Conservation (phyloP, 2,113 vertebrate genomes). For the Dicaeum eximium region DNA sequence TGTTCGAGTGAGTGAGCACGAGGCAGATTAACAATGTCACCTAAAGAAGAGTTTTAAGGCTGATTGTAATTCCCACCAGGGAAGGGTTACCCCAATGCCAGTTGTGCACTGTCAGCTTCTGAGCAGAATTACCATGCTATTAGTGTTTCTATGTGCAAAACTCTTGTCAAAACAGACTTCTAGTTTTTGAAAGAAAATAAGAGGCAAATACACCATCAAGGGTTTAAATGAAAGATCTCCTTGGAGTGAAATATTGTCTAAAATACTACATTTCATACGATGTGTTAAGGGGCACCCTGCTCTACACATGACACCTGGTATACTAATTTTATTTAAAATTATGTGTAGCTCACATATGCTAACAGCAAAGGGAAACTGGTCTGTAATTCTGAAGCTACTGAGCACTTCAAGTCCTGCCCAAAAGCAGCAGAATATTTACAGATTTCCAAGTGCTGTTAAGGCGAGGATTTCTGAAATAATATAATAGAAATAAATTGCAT, state of each 20-base stretch:
- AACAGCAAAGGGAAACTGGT: background rate
- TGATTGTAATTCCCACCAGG: background rate
- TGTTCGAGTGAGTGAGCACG: background rate
- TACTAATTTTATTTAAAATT: background rate
- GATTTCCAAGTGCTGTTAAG: background rate
- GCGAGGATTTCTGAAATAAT: background rate
- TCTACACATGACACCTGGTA: background rate
- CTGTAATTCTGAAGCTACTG: background rate
- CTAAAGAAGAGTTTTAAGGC: background rate
- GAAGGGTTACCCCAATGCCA: background rate
- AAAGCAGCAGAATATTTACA: background rate
- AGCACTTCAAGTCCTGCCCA: background rate
- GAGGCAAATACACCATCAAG: background rate
- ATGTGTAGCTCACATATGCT: background rate
- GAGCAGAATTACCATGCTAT: background rate
- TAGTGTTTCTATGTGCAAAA: background rate
- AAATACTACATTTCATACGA: background rate
- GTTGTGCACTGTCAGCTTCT: background rate
- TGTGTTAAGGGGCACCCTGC: background rate
- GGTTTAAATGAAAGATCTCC: background rate
- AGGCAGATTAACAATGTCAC: background rate
- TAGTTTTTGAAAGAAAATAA: background rate
- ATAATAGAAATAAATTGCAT: background rate
- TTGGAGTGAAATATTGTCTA: background rate
- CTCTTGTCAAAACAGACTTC: conserved; percentile 17